A percentile compares a stretch with the other conserved stretches of the same genome.
Conservation (phyloP, 2,888 invertebrate species). For the Agonopterix alstromeriana region DNA sequence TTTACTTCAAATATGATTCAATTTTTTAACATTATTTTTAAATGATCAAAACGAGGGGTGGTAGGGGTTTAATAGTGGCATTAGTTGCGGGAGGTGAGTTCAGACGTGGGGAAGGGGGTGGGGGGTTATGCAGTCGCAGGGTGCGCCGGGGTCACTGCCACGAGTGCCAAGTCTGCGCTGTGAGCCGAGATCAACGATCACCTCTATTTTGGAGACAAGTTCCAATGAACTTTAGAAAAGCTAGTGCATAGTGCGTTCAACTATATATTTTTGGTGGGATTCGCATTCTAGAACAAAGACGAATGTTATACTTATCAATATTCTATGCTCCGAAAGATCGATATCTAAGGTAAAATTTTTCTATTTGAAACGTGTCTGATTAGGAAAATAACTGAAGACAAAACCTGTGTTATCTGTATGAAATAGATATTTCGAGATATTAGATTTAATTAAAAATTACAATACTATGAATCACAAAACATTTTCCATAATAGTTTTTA, state of each 20-base stretch:
- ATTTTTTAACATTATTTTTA: conserved; percentile 3
- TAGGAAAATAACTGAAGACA: too few relatives aligned
- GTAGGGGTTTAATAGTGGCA: conserved; percentile 14
- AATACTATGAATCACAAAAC: too few relatives aligned
- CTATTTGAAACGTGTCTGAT: too few relatives aligned
- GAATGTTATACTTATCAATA: too few relatives aligned
- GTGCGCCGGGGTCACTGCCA: conserved; percentile 79
- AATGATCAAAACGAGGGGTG: conserved; percentile 2
- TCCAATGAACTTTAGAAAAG: conserved; percentile 35
- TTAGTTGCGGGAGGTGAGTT: conserved; percentile 25
- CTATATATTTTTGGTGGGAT: too few relatives aligned
- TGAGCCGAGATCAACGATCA: conserved; percentile 49
- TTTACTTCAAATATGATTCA: not conserved
- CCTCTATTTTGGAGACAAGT: conserved; percentile 59
- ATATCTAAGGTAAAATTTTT: too few relatives aligned
- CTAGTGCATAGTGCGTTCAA: not conserved
- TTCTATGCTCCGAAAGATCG: too few relatives aligned
- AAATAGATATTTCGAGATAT: too few relatives aligned
- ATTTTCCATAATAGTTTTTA: too few relatives aligned
- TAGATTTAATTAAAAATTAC: too few relatives aligned
- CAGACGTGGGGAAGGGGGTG: conserved; percentile 19
- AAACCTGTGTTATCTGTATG: too few relatives aligned
- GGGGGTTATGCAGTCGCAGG: conserved; percentile 67
- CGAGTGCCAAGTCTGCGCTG: conserved; percentile 40
- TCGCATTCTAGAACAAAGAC: too few relatives aligned